Conservation (phyloP, 2,888 invertebrate species). For the Helicoverpa assulta region DNA sequence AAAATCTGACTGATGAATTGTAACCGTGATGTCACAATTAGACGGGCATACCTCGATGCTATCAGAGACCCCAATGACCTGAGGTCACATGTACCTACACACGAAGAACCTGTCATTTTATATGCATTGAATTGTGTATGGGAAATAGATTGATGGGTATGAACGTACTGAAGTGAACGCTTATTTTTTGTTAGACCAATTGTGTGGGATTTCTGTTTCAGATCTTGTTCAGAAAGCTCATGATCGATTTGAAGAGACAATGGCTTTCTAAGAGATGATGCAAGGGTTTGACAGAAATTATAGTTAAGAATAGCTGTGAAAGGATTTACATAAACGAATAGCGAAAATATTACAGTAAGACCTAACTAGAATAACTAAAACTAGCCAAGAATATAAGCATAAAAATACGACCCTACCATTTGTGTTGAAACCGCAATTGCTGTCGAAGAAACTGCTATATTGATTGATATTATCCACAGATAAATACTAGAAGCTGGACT, state of each 20-base stretch:
- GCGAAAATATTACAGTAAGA: too few relatives aligned
- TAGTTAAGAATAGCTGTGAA: not conserved
- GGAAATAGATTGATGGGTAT: conserved; percentile 57
- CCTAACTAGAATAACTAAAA: too few relatives aligned
- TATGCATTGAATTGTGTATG: conserved; percentile 53
- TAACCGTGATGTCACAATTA: conserved; percentile 87
- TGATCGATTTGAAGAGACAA: not conserved
- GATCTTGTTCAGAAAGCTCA: not conserved
- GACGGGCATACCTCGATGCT: conserved; percentile 75
- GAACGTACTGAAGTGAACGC: not conserved
- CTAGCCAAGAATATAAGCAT: too few relatives aligned
- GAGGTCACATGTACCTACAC: conserved; percentile 53
- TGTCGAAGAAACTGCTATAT: conserved; percentile 10
- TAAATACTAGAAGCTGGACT: not conserved
- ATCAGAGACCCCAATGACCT: conserved; percentile 69
- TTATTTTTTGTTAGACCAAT: conserved; percentile 2
- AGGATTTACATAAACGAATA: not conserved
- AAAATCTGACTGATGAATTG: conserved; percentile 80
- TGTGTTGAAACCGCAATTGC: not conserved
- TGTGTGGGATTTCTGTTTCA: not conserved
- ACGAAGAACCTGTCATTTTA: conserved; percentile 58
- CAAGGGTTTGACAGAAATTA: not conserved
- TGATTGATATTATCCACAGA: not conserved
- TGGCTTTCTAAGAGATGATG: not conserved
- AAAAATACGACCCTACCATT: not conserved